Evolutionary conservation across 2,113 vertebrate species (phyloP).

Genomic region (Gyps fulvus): DNA sequence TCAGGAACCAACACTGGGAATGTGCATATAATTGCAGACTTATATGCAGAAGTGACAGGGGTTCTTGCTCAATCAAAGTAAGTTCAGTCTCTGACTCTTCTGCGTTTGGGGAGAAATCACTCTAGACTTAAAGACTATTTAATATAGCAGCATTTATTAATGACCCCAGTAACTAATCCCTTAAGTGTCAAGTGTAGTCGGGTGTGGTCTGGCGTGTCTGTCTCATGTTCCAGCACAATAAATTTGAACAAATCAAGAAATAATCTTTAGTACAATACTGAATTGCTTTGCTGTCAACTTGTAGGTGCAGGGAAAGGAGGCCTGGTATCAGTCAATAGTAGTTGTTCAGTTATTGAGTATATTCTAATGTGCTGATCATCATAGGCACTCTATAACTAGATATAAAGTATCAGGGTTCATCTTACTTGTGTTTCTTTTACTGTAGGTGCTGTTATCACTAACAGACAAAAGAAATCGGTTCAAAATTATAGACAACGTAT

Average conservation of each 20-base stretch:
- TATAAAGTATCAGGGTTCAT: background rate
- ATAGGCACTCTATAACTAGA: background rate
- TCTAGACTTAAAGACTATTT: background rate
- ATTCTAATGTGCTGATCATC: background rate
- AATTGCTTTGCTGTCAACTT: background rate
- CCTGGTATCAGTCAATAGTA: background rate
- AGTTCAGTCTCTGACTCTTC: conserved; percentile 26
- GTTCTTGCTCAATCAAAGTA: conserved; percentile 98
- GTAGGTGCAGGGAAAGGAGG: background rate
- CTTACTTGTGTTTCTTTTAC: background rate
- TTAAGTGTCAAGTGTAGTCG: background rate
- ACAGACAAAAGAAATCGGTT: background rate
- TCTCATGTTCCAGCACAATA: background rate
- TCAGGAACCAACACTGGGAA: conserved; percentile 99
- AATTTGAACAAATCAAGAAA: background rate
- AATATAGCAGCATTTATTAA: background rate
- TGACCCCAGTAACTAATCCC: background rate
- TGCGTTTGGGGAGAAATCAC: background rate
- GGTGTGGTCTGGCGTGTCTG: background rate
- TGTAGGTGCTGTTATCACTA: background rate
- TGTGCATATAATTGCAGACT: conserved; percentile 97
- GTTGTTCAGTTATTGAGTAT: background rate
- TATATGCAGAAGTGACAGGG: conserved; percentile 97
- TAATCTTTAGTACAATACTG: background rate
- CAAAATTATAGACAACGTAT: background rate